Percentiles rank a stretch among this genome's conserved stretches.
Conservation (phyloP, 2,888 invertebrate genomes). For the Torymus aiolomorphi region DNA sequence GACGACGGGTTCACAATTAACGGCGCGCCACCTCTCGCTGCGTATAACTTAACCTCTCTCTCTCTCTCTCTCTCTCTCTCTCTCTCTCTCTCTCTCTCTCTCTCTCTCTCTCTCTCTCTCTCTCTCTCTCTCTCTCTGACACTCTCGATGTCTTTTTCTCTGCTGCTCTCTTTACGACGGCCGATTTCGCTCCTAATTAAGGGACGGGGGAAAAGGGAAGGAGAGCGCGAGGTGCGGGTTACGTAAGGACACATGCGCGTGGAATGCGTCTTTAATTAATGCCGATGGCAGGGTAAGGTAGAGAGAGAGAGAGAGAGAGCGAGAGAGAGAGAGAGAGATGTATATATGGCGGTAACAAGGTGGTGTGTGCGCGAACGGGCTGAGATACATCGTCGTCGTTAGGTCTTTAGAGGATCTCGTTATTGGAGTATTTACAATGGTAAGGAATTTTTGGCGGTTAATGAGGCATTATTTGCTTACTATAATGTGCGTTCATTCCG, state of each 20-base stretch:
- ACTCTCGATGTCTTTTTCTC: not conserved
- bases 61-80: conserved; percentile 4
- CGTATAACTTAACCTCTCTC: conserved; percentile 25
- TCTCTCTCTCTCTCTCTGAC: conserved; percentile 7
- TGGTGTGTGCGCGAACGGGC: too few species aligned
- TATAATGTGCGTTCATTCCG: too few species aligned
- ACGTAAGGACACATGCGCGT: conserved; percentile 14
- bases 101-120: conserved; percentile 22
- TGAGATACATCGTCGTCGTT: too few species aligned
- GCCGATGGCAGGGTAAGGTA: not conserved
- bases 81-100: conserved; percentile 22
- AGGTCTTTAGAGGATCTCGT: too few species aligned
- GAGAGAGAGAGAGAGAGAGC: not conserved
- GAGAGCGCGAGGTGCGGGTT: conserved; percentile 13
- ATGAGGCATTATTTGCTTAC: too few species aligned
- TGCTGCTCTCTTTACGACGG: conserved; percentile 19
- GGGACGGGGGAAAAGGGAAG: conserved; percentile 26
- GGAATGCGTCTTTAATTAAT: conserved; percentile 35
- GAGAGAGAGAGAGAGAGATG: not conserved
- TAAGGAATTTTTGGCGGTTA: too few species aligned
- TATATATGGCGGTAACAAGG: too few species aligned
- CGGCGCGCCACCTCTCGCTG: conserved; percentile 53
- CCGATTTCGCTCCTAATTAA: conserved; percentile 62
- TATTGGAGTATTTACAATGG: too few species aligned
- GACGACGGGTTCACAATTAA: conserved; percentile 61